Conservation (phyloP, 1,140 invertebrate genomes). For the Thrips palmi region DNA sequence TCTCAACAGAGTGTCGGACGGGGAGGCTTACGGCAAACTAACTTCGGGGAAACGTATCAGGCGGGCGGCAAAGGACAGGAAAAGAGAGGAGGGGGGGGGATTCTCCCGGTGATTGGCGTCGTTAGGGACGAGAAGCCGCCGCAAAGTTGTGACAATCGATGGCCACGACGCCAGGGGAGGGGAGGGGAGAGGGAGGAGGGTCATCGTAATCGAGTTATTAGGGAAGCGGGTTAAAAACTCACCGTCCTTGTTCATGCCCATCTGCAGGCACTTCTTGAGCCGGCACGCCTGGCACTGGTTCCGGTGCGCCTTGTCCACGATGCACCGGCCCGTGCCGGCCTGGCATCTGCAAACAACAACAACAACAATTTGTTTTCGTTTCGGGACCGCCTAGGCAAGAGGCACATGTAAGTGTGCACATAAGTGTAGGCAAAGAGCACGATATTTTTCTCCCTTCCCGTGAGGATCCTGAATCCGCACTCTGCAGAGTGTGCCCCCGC, state of each 20-base stretch:
- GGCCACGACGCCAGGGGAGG: background rate
- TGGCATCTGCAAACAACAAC: conserved; percentile 74
- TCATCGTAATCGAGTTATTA: conserved; percentile 10
- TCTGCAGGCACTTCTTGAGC: conserved; percentile 91
- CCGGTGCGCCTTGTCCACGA: conserved; percentile 95
- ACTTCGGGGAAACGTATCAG: background rate
- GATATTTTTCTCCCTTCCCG: too few species aligned
- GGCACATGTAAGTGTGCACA: too few species aligned
- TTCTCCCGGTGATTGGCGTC: conserved; percentile 3
- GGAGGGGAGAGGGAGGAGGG: background rate
- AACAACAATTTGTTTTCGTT: too few species aligned
- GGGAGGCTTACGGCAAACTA: background rate
- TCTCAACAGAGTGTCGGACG: background rate
- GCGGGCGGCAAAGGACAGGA: background rate
- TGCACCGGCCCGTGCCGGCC: conserved; percentile 83
- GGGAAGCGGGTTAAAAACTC: too few species aligned
- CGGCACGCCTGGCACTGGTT: conserved; percentile 98
- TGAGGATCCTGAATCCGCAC: too few species aligned
- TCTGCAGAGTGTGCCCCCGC: too few species aligned
- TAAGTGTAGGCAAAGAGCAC: too few species aligned
- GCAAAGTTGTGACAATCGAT: background rate
- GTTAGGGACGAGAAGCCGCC: conserved; percentile 2
- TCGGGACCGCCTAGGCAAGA: too few species aligned
- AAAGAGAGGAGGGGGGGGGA: background rate
- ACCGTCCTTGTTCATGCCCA: conserved; percentile 99